Evolutionary conservation across 2,888 invertebrate genomes (phyloP).

Genomic region (Marasmarcha lunaedactyla): DNA sequence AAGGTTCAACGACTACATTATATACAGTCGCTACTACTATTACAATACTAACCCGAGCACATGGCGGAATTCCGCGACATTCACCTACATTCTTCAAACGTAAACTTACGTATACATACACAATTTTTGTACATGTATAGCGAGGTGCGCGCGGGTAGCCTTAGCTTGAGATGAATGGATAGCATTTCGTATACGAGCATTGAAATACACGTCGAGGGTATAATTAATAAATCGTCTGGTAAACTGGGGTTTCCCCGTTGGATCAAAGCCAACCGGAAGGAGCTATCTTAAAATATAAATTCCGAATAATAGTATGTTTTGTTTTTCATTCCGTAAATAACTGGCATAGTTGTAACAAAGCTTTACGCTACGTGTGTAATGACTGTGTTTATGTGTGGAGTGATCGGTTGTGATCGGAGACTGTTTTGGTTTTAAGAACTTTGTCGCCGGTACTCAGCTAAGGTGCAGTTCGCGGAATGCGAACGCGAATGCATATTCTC

Average conservation of each 20-base stretch:
- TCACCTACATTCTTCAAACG: conserved; percentile 20
- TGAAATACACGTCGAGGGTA: conserved; percentile 19
- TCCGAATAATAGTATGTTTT: conserved; percentile 40
- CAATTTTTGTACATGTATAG: background rate
- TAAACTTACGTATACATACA: background rate
- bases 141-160: background rate
- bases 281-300: conserved; percentile 56
- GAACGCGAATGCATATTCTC: too few relatives aligned
- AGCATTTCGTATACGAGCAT: background rate
- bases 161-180: background rate
- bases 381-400: too few relatives aligned
- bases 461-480: too few relatives aligned
- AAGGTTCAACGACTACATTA: conserved; percentile 35
- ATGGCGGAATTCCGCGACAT: conserved; percentile 34
- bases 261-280: conserved; percentile 59
- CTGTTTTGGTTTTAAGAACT: too few relatives aligned
- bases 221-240: conserved; percentile 63
- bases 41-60: conserved; percentile 27
- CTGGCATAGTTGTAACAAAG: background rate
- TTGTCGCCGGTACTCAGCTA: too few relatives aligned
- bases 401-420: too few relatives aligned
- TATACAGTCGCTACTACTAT: conserved; percentile 20
- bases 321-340: conserved; percentile 12
- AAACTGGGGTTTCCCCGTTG: conserved; percentile 63
- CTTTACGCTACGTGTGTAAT: too few relatives aligned